Evolutionary conservation across 2,797 vertebrate genomes (phyloP).

Genomic region (Lacerta agilis): DNA sequence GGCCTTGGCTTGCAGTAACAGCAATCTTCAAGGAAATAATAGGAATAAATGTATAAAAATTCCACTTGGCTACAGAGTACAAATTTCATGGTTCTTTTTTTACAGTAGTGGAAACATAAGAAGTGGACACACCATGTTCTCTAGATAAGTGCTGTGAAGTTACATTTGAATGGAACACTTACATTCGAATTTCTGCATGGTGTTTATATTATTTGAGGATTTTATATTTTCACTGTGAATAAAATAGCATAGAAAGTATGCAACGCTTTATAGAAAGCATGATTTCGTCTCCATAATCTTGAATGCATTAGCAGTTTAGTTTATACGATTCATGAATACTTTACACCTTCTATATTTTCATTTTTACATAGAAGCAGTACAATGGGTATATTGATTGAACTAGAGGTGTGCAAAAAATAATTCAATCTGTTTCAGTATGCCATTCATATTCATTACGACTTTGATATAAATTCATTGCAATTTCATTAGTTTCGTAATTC

Average conservation of each 20-base stretch:
- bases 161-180: neutral
- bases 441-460: neutral
- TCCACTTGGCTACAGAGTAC: neutral
- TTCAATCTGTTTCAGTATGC: neutral
- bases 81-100: neutral
- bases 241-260: neutral
- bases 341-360: neutral
- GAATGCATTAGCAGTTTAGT: neutral
- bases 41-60: neutral
- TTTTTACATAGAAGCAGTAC: neutral
- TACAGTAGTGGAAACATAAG: rapidly evolving
- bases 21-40: neutral
- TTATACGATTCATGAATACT: neutral
- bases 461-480: neutral
- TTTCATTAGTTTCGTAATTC: neutral
- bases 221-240: neutral
- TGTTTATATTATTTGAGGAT: rapidly evolving
- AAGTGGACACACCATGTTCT: rapidly evolving
- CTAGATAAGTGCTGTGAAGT: rapidly evolving
- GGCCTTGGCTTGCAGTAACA: neutral
- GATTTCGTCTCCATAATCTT: neutral
- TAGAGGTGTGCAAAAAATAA: neutral
- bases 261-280: neutral
- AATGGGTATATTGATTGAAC: neutral
- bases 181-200: neutral